These are phyloP conservation scores for Drosophila subsilvestris DNA, from an alignment of 2,888 invertebrate genomes.

Conservation along the genomic window DNA sequence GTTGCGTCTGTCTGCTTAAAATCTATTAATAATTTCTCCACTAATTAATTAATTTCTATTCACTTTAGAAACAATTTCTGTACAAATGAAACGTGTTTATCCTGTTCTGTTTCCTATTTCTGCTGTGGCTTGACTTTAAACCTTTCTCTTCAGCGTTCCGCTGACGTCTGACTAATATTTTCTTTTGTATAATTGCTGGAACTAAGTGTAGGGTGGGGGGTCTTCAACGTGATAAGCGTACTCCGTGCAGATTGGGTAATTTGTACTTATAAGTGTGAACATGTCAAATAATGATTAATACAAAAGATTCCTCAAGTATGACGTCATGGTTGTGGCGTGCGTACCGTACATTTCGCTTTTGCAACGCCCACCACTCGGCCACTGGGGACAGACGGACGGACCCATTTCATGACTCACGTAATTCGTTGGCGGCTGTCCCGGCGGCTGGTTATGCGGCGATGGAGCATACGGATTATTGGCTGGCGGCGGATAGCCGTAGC, in stretches of 20 bases:
- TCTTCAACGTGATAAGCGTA: background rate
- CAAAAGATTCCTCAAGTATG: constrained; percentile 12
- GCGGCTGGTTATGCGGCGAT: constrained; percentile 32
- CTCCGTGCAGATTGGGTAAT: background rate
- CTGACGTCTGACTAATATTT: background rate
- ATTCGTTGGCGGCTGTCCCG: constrained; percentile 54
- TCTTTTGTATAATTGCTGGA: background rate
- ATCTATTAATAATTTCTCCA: background rate
- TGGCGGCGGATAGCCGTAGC: constrained; percentile 50
- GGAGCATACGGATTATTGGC: constrained; percentile 31
- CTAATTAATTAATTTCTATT: background rate
- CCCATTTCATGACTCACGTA: constrained; percentile 69
- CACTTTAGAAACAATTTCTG: background rate
- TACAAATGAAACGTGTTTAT: background rate
- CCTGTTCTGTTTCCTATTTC: background rate
- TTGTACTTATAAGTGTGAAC: background rate
- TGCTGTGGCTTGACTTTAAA: background rate
- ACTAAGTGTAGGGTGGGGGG: background rate
- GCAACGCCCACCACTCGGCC: constrained; percentile 27
- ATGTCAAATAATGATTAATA: background rate
- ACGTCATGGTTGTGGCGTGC: constrained; percentile 28
- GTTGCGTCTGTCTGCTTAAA: background rate
- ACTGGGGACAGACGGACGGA: background rate
- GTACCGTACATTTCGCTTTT: background rate
- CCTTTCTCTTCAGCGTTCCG: background rate